These are phyloP conservation scores for Neolamprologus variostigma DNA, from an alignment of 2,113 vertebrate genomes.

Conservation along the genomic window DNA sequence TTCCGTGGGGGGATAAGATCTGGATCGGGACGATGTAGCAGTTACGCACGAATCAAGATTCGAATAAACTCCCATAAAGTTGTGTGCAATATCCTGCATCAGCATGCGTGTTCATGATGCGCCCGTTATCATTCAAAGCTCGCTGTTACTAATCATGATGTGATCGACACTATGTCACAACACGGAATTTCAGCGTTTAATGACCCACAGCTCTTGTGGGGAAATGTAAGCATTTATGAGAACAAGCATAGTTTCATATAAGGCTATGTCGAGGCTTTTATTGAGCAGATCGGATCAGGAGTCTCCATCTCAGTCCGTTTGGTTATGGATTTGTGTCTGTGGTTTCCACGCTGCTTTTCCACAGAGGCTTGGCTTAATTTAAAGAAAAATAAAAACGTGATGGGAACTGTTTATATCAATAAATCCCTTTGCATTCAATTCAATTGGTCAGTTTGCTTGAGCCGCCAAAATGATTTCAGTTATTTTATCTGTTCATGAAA, in stretches of 20 bases:
- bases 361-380: neutral
- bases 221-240: neutral
- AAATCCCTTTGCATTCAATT: fast-evolving
- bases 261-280: neutral
- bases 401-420: neutral
- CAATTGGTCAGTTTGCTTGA: fast-evolving
- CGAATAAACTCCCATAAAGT: neutral
- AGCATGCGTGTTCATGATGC: fast-evolving
- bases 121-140: neutral
- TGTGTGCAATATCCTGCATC: neutral
- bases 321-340: neutral
- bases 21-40: neutral
- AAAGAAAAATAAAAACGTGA: neutral
- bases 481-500: neutral
- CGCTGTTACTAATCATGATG: neutral
- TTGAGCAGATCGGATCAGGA: neutral
- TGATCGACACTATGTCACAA: neutral
- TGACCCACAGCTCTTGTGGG: neutral
- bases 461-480: neutral
- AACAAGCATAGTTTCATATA: neutral
- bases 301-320: no score
- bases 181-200: neutral
- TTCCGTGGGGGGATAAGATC: conserved; percentile 26
- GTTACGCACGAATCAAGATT: neutral
- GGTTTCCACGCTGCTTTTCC: neutral